A percentile compares a stretch with the other conserved stretches of the same genome.
phyloP scores from a whole-genome alignment of 2,888 invertebrate genomes.

The Tenthredo mesomela region DNA sequence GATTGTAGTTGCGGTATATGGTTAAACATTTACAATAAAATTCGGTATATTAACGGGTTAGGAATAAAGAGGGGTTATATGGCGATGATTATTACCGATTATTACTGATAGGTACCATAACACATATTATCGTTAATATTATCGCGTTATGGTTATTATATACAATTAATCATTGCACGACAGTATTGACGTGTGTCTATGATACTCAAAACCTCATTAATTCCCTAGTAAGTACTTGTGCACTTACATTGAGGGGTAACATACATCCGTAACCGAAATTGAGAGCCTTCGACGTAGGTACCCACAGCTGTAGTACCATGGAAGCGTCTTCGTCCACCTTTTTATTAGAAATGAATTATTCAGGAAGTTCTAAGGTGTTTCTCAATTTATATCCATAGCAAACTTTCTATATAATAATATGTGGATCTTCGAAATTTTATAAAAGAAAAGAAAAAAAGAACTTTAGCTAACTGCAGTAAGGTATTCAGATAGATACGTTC shows the following conservation, averaged over 20 bases:
- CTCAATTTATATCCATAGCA: neutral
- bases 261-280: neutral
- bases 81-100: neutral
- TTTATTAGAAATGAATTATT: neutral
- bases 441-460: neutral
- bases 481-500: neutral
- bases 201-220: neutral
- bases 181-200: neutral
- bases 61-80: neutral
- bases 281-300: neutral
- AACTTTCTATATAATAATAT: neutral
- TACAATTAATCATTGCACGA: neutral
- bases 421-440: neutral
- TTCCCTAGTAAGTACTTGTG: neutral
- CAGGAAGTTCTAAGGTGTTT: neutral
- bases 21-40: neutral
- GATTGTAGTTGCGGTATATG: neutral
- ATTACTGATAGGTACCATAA: too few relatives aligned
- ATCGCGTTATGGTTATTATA: neutral
- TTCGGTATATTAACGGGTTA: neutral
- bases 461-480: neutral
- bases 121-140: too few relatives aligned
- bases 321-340: neutral
- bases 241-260: neutral
- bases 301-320: neutral